Conservation (phyloP, 2,113 vertebrate species). For the Sitta europaea region DNA sequence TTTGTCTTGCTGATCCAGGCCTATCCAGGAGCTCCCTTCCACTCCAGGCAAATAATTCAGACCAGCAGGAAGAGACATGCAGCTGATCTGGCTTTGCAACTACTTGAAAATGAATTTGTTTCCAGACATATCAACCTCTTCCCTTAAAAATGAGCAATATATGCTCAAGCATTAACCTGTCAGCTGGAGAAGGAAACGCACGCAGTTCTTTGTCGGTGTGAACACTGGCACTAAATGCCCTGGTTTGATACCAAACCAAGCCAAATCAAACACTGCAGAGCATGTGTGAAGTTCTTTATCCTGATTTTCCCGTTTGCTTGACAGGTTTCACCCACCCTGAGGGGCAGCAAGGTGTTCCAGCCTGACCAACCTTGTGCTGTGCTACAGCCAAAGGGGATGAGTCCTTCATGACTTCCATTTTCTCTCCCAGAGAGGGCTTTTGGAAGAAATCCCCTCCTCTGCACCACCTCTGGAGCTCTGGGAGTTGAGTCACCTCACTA, state of each 20-base stretch:
- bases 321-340: neutral
- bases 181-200: neutral
- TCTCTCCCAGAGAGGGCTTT: neutral
- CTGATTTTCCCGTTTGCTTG: neutral
- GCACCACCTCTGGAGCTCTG: neutral
- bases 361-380: neutral
- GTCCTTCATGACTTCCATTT: neutral
- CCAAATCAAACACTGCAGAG: constrained; percentile 11
- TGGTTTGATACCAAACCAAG: neutral
- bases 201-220: neutral
- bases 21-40: neutral
- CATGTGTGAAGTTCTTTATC: neutral
- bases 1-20: neutral
- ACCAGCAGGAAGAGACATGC: neutral
- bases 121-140: neutral
- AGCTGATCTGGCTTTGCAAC: neutral
- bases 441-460: neutral
- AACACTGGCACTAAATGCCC: neutral
- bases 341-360: neutral
- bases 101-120: neutral
- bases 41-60: neutral
- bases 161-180: neutral
- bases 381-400: neutral
- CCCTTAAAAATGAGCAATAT: neutral
- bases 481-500: neutral